A percentile compares a stretch with the other conserved stretches of the same genome.
These are phyloP conservation scores for Salvelinus sp. DNA, from an alignment of 2,113 vertebrate species.

Conservation along the genomic window DNA sequence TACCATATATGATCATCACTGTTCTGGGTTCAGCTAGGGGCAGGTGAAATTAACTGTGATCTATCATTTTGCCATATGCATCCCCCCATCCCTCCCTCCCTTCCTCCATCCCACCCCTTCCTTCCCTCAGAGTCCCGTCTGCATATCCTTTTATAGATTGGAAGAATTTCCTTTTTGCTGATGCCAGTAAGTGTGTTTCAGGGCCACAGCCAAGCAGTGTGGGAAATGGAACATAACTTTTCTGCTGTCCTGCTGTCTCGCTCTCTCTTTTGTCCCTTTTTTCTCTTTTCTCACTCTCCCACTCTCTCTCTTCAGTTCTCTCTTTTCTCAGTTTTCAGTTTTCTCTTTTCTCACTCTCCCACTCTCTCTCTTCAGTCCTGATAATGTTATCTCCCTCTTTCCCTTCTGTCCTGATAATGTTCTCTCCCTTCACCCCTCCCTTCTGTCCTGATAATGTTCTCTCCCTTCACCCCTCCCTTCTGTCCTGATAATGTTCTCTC, in stretches of 20 bases:
- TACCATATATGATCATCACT: neutral
- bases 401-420: no score
- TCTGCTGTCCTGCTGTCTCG: constrained; percentile 4
- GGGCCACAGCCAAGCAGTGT: constrained; percentile 28
- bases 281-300: neutral
- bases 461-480: neutral
- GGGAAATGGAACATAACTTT: constrained; percentile 25
- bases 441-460: neutral
- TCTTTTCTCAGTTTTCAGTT: neutral
- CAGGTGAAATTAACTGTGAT: constrained; percentile 22
- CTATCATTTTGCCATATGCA: neutral
- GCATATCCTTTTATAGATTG: constrained; percentile 31
- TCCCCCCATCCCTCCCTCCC: neutral
- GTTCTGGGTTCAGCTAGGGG: constrained; percentile 8
- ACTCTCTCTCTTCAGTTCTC: neutral
- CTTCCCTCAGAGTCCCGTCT: constrained; percentile 4
- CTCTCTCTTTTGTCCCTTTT: neutral
- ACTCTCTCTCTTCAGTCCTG: neutral
- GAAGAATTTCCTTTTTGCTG: constrained; percentile 29
- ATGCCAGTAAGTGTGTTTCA: constrained; percentile 31
- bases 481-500: constrained; percentile 18
- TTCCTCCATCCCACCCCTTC: constrained; percentile 2
- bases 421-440: no score
- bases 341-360: constrained; percentile 7
- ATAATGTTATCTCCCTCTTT: constrained; percentile 9